Conservation (phyloP, 2,888 invertebrate species). For the Neoaliturus tenellus region DNA sequence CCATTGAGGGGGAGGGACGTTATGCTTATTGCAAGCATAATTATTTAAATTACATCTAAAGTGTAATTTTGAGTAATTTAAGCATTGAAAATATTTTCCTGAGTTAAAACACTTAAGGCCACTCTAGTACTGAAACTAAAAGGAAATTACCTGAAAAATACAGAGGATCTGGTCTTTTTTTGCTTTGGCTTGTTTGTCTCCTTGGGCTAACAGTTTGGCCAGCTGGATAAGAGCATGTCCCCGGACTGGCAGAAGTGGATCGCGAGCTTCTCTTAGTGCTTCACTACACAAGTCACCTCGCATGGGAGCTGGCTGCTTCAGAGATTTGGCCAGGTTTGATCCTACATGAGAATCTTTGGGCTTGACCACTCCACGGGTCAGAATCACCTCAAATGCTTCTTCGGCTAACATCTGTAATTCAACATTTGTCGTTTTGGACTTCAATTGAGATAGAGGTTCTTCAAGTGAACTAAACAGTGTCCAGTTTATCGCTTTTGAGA, state of each 20-base stretch:
- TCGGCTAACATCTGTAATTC: slow-evolving; percentile 67
- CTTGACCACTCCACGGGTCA: slow-evolving; percentile 68
- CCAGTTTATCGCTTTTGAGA: slow-evolving; percentile 68
- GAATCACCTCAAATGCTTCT: slow-evolving; percentile 70
- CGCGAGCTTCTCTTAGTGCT: slow-evolving; percentile 81
- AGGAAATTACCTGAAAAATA: slow-evolving; percentile 82
- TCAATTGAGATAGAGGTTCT: slow-evolving; percentile 67
- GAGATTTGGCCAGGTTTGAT: slow-evolving; percentile 7
- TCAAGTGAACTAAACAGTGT: slow-evolving; percentile 69
- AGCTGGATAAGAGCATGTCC: slow-evolving; percentile 88
- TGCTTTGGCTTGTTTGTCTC: slow-evolving; percentile 79
- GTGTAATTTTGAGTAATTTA: too few species aligned
- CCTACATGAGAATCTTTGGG: slow-evolving; percentile 20
- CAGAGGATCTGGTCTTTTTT: slow-evolving; percentile 81
- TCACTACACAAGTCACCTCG: slow-evolving; percentile 74
- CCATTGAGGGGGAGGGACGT: too few species aligned
- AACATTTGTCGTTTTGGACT: slow-evolving; percentile 64
- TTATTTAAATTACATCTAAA: too few species aligned
- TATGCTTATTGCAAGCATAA: too few species aligned
- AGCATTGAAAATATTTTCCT: too few species aligned
- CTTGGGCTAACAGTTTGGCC: slow-evolving; percentile 81
- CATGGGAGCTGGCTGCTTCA: slow-evolving; percentile 55
- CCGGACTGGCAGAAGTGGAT: slow-evolving; percentile 85
- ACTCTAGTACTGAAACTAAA: too few species aligned
- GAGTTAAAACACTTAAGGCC: too few species aligned